Base-by-base conservation (phyloP, 2,797 vertebrate species). In the Garrulus glandarius region DNA sequence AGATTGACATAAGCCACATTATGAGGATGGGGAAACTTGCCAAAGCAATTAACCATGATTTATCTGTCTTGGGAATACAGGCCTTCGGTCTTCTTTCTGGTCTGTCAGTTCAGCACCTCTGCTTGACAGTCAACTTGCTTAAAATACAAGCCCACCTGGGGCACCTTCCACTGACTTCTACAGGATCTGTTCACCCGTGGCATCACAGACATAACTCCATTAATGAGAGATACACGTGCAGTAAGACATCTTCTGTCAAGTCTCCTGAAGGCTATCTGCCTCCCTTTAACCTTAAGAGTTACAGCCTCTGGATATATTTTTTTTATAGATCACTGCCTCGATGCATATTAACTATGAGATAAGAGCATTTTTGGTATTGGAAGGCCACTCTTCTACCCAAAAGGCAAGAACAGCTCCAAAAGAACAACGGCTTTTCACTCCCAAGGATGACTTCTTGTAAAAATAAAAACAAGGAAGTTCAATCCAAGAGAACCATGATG, bases 381-480 rank as follows among this genome's bases (percentile, higher is more conserved):
- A 46, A 78, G 68, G 84, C 88, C 36, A 65, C 50, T 82, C 88
- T 71, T 87, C 74, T 50, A 85, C 56, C 59, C 84, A 83, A 92
- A 91, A 92, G 49, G 68, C 86, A 69, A 64, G 68, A 95, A 91
- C n/a, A 72, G 52, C 77, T 97, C 82, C 83, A 63, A 94, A 95
- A 86, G 84, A 92, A 84, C 56, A 59, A 57, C 6, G 2, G 46
- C 50, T 84, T 79, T 61, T 75, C 60, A 70, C 72, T 95, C 56
- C 56, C 87, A 83, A 50, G 59, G 95, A 94, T 88, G 84, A 81
- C 88, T 94, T 91, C 84, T 90, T 27, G 59, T 27, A 67, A 89
- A 96, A 95, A 96, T 87, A 88, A 87, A 93, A 97, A 96, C 89
- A 96, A 97, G 95, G 96, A 97, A 97, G 96, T 96, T 94, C 32